phyloP scores from a whole-genome alignment of 1,140 invertebrate species.

The Neodiprion virginianus region DNA sequence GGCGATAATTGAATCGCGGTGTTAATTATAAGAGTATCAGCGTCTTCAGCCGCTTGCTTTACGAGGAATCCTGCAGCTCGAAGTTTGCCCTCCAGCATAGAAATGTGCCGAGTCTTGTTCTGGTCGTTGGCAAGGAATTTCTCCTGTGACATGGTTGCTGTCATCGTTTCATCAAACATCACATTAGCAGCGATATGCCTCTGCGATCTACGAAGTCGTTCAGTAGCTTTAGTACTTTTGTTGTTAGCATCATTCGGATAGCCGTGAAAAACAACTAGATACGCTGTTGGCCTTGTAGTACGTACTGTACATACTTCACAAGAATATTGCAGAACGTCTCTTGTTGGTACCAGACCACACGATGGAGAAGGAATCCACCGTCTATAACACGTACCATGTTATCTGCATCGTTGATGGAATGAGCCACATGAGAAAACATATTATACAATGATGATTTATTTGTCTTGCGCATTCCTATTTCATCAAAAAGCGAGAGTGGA shows the following conservation, averaged over 20 bases:
- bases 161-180: constrained; percentile 20
- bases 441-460: constrained; percentile 46
- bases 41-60: constrained; percentile 23
- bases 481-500: constrained; percentile 40
- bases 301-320: constrained; percentile 9
- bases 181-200: constrained; percentile 11
- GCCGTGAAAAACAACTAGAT: constrained; percentile 32
- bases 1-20: constrained; percentile 25
- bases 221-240: constrained; percentile 22
- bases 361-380: constrained; percentile 36
- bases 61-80: background rate
- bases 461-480: constrained; percentile 45
- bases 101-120: constrained; percentile 21
- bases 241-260: constrained; percentile 24
- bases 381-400: constrained; percentile 38
- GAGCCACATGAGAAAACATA: constrained; percentile 34
- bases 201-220: constrained; percentile 19
- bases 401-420: constrained; percentile 1
- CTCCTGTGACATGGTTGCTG: constrained; percentile 15
- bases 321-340: constrained; percentile 5
- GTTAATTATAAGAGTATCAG: constrained; percentile 31
- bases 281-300: background rate
- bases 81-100: background rate
- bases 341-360: constrained; percentile 34
- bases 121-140: constrained; percentile 26